Base-by-base conservation (phyloP, 2,113 vertebrate genomes). In the Pachypanchax playfairii region DNA sequence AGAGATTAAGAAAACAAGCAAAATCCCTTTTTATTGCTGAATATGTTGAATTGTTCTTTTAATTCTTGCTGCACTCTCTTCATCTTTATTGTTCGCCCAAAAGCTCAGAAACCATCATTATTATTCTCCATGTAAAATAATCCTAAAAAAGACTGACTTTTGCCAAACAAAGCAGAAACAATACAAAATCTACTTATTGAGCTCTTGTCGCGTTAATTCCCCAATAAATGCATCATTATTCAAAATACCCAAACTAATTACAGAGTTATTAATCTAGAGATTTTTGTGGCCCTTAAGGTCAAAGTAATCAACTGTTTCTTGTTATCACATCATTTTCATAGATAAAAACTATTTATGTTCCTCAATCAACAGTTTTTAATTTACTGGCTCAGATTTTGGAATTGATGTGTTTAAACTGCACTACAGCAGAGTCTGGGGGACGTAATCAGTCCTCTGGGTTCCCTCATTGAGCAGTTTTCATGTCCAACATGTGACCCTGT, bases 211-310 rank as follows among this genome's bases (percentile, higher is more conserved):
- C 12, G 31, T 26, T 68, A 49, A 65, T 65, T 67, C 36, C 20
- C 36, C 31, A 12, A 54, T 21, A 70, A 73, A 70, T 20, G 22
- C n/a, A 36, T 35, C 20, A 58, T 68, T 61, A 63, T 59, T 76
- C 53, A 47, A 55, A 59, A 47, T 15, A 68, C 28, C 10, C 26
- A 36, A 72, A 55, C 50, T 67, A 80, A 69, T 75, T 72, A 72
- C 56, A 22, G 28, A 35, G 47, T 31, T 47, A 54, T 68, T 52
- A 60, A 74, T 35, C 44, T 43, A 29, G 61, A 52, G 52, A 29
- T 70, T 59, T 31, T 22, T 2, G 2, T 64, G 60, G 28, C 28
- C 57, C 63, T 42, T 1, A 24, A 36, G 25, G 46, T 71, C 62
- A 73, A 52, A 17, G 25, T 50, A 77, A 74, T 56, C 47, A 31